Conservation (phyloP, 23 tunicate species). For the Oikopleura vanhoeffeni region DNA sequence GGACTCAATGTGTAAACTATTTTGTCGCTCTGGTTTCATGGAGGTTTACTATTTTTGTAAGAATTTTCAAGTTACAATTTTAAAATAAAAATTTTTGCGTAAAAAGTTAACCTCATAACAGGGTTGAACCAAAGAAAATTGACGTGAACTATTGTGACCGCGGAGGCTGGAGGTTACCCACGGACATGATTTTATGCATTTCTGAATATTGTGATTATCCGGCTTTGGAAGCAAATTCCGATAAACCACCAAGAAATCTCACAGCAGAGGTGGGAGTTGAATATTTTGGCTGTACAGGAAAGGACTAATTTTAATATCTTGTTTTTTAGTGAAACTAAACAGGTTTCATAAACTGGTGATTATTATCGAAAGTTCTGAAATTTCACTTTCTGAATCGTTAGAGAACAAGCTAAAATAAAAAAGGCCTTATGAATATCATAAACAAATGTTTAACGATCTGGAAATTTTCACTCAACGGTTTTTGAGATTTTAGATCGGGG, state of each 20-base stretch:
- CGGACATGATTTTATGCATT: not conserved
- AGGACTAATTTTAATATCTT: too few relatives aligned
- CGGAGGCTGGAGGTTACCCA: not conserved
- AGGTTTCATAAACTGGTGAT: too few relatives aligned
- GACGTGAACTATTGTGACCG: not conserved
- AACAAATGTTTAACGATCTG: too few relatives aligned
- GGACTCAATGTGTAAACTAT: not conserved
- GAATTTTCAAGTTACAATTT: too few relatives aligned
- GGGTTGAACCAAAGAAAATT: not conserved
- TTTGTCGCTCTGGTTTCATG: not conserved
- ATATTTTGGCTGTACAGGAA: not conserved
- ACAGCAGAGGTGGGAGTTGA: not conserved
- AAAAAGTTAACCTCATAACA: not conserved
- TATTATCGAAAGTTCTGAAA: too few relatives aligned
- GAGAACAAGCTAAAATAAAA: too few relatives aligned
- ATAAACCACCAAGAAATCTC: not conserved
- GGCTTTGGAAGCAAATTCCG: not conserved
- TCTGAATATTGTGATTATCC: conserved; percentile 8
- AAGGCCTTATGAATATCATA: too few relatives aligned
- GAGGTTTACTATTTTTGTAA: not conserved
- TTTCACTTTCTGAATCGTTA: too few relatives aligned
- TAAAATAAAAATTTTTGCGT: too few relatives aligned
- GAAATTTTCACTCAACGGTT: too few relatives aligned
- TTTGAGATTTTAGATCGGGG: too few relatives aligned
- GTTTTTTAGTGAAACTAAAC: too few relatives aligned